These are phyloP conservation scores for Synodontis membranacea DNA, from an alignment of 2,113 vertebrate species.

Conservation along the genomic window DNA sequence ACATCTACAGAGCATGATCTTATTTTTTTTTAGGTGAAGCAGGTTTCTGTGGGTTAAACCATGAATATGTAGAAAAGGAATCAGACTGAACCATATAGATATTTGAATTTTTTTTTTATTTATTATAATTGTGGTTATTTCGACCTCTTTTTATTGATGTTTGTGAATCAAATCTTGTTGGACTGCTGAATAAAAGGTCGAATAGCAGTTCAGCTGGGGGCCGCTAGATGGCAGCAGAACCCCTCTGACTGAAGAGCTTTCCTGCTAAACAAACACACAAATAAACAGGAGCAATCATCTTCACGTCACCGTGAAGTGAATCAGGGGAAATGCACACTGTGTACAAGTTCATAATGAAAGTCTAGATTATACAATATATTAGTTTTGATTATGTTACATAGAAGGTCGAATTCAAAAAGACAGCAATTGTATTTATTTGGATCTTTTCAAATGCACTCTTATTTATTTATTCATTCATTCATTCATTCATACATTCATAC, in stretches of 20 bases:
- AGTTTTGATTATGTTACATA: neutral
- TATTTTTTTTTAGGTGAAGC: neutral
- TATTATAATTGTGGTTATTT: neutral
- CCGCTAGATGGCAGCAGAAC: constrained; percentile 24
- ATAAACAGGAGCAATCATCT: neutral
- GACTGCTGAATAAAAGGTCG: neutral
- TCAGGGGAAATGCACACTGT: neutral
- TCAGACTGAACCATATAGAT: neutral
- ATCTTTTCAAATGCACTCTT: neutral
- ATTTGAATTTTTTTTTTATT: too few relatives aligned
- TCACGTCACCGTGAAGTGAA: neutral
- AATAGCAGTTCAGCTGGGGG: neutral
- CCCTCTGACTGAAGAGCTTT: neutral
- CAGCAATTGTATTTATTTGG: neutral
- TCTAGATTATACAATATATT: neutral
- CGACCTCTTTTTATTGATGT: neutral
- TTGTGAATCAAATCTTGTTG: neutral
- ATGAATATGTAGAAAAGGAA: neutral
- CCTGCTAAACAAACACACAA: neutral
- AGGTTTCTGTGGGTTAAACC: neutral
- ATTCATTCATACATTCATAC: too few relatives aligned
- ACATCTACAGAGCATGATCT: too few relatives aligned
- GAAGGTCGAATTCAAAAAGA: neutral
- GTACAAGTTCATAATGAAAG: neutral
- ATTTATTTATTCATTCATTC: too few relatives aligned